phyloP scores from a whole-genome alignment of 2,113 vertebrate genomes.

The Ictalurus furcatus region DNA sequence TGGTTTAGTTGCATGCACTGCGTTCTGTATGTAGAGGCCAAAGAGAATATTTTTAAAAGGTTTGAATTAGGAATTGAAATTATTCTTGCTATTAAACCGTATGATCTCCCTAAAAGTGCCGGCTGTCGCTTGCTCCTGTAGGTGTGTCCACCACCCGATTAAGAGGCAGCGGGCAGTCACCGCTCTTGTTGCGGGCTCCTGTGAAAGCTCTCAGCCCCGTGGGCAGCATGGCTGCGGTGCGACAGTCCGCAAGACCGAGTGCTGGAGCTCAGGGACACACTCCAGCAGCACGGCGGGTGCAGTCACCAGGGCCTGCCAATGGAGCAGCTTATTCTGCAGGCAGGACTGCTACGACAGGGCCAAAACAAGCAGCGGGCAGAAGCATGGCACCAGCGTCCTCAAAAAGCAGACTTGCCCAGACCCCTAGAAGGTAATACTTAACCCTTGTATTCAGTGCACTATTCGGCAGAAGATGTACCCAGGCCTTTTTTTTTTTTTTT shows the following conservation, averaged over 20 bases:
- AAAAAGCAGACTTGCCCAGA: constrained; percentile 75
- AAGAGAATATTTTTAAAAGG: background rate
- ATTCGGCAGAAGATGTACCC: background rate
- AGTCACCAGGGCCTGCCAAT: constrained; percentile 66
- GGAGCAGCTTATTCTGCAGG: constrained; percentile 61
- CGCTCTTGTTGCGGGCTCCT: constrained; percentile 72
- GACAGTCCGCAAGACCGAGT: constrained; percentile 76
- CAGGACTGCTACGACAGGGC: constrained; percentile 51
- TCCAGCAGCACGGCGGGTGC: constrained; percentile 67
- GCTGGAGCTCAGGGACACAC: constrained; percentile 54
- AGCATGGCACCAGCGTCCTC: constrained; percentile 59
- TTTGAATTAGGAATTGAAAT: background rate
- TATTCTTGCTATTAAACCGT: background rate
- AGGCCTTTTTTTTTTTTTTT: background rate
- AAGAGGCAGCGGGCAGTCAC: constrained; percentile 74
- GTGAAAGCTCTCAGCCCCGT: constrained; percentile 75
- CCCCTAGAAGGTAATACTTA: constrained; percentile 75
- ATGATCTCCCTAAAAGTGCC: background rate
- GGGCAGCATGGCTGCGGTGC: constrained; percentile 66
- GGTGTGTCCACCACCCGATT: constrained; percentile 78
- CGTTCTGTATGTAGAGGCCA: background rate
- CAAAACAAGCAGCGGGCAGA: constrained; percentile 65
- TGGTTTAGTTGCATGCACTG: background rate
- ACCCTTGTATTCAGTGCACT: background rate
- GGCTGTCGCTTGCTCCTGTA: constrained; percentile 52